Evolutionary conservation across 2,797 vertebrate genomes (phyloP).

Genomic region (Lacerta bilineata): DNA sequence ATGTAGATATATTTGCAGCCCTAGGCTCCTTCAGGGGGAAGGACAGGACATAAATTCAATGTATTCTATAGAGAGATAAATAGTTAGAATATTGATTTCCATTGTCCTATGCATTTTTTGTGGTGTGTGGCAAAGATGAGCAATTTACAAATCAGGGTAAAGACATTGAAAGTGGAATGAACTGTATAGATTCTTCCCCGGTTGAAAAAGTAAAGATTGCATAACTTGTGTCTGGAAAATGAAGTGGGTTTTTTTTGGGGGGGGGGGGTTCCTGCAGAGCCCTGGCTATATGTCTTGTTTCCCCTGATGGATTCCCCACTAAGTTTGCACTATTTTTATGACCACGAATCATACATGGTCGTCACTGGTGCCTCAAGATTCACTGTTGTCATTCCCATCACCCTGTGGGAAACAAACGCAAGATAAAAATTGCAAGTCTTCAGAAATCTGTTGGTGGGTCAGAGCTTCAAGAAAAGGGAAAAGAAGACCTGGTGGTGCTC

Average conservation of each 20-base stretch:
- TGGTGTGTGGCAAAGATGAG: background rate
- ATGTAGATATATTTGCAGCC: too few relatives aligned
- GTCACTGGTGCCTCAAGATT: background rate
- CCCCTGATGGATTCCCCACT: background rate
- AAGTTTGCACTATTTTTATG: conserved; percentile 2
- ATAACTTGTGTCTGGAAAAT: background rate
- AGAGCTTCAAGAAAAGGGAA: background rate
- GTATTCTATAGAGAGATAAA: too few relatives aligned
- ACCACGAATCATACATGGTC: background rate
- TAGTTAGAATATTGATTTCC: background rate
- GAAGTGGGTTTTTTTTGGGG: background rate
- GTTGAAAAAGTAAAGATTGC: background rate
- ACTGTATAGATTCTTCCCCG: background rate
- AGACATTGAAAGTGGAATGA: too few relatives aligned
- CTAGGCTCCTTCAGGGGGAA: too few relatives aligned
- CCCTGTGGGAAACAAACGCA: background rate
- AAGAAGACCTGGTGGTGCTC: background rate
- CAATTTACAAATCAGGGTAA: background rate
- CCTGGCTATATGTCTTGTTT: background rate
- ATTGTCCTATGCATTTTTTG: background rate
- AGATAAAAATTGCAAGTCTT: background rate
- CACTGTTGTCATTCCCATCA: conserved; percentile 1
- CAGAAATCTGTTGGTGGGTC: background rate
- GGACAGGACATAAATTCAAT: too few relatives aligned
- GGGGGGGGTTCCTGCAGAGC: background rate